These are phyloP conservation scores for Pseudopleuronectes americanus DNA, from an alignment of 2,797 vertebrate genomes.

Conservation along the genomic window DNA sequence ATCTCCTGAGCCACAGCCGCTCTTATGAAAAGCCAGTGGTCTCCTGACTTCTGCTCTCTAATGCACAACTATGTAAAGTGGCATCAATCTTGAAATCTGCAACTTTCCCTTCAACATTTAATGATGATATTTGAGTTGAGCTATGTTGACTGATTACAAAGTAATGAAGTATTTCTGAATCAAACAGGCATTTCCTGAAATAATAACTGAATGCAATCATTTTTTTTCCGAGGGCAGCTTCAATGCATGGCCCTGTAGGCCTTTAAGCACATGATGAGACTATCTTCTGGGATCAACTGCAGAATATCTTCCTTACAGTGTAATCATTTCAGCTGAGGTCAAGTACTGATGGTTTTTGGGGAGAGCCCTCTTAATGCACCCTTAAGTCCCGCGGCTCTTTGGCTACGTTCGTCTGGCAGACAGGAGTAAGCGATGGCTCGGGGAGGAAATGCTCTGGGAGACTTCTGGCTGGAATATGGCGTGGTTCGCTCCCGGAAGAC, in stretches of 20 bases:
- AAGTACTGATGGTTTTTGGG: constrained; percentile 78
- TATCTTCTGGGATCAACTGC: constrained; percentile 75
- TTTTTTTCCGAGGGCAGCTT: constrained; percentile 65
- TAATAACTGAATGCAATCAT: constrained; percentile 61
- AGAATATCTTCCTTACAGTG: constrained; percentile 74
- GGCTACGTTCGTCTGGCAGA: constrained; percentile 74
- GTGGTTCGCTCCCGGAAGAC: constrained; percentile 69
- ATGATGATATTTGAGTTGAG: no score
- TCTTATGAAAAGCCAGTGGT: no score
- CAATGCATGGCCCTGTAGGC: constrained; percentile 64
- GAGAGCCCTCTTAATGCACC: constrained; percentile 75
- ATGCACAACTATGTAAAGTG: no score
- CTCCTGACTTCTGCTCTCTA: no score
- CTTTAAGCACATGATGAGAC: constrained; percentile 74
- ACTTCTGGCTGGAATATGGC: constrained; percentile 73
- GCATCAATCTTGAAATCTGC: no score
- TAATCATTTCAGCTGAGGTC: constrained; percentile 77
- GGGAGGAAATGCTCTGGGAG: constrained; percentile 72
- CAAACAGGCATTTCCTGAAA: constrained; percentile 36
- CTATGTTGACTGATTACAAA: neutral
- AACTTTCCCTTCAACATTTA: no score
- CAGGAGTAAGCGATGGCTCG: constrained; percentile 69
- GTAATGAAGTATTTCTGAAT: constrained; percentile 15
- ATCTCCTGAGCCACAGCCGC: no score
- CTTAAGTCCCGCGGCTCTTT: constrained; percentile 76